phyloP scores from a whole-genome alignment of 2,113 vertebrate genomes.

The Cyphomyrus discorhynchus region DNA sequence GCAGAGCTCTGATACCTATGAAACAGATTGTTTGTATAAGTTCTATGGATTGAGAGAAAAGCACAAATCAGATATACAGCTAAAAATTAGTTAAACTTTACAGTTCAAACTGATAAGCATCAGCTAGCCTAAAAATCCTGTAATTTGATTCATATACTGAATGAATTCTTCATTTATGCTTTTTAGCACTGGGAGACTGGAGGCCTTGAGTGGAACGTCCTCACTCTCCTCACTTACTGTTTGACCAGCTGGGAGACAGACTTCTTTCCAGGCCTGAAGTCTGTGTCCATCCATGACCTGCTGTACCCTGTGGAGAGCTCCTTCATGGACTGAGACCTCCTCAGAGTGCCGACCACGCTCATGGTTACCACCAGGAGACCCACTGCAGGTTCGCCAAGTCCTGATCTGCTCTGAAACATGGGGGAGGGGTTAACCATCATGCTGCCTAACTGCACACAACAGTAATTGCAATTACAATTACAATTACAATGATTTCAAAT shows the following conservation, averaged over 20 bases:
- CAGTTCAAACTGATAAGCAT: not conserved
- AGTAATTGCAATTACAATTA: not conserved
- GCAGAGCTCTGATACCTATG: conserved; percentile 67
- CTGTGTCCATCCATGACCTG: conserved; percentile 37
- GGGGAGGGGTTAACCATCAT: not conserved
- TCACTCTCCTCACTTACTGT: conserved; percentile 51
- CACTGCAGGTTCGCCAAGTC: not conserved
- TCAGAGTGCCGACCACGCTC: conserved; percentile 45
- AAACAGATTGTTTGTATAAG: not conserved
- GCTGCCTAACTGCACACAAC: not conserved
- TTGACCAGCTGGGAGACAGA: conserved; percentile 70
- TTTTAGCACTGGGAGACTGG: not conserved
- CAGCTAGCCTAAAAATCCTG: not conserved
- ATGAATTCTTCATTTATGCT: not conserved
- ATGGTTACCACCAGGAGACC: conserved; percentile 30
- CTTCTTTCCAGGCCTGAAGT: conserved; percentile 47
- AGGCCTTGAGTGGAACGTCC: not conserved
- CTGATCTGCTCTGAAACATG: not conserved
- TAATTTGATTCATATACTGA: not conserved
- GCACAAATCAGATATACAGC: not conserved
- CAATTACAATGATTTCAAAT: not conserved
- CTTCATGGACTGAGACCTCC: conserved; percentile 57
- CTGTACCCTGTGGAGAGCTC: conserved; percentile 44
- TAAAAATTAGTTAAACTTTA: not conserved
- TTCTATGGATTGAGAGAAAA: not conserved